Base-by-base conservation (phyloP, 2,888 invertebrate species). In the Plebejus melissa region DNA sequence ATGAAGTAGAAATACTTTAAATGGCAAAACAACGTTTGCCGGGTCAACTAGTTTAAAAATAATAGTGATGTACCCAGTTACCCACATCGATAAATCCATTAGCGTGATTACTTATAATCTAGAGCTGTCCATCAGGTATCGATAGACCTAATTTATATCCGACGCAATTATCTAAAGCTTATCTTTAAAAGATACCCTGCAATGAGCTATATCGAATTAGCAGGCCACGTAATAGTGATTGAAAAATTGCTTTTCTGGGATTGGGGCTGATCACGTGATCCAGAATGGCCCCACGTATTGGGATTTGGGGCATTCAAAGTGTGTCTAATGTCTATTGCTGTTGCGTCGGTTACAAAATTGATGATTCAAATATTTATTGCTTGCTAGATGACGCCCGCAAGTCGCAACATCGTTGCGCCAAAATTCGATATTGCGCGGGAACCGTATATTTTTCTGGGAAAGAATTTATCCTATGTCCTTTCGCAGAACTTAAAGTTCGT, bases 151-250 rank as follows among this genome's bases (percentile, higher is more conserved):
- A 89, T 91, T 88, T 88, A 89, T 87, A 79, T 79, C 80, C 78
- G 76, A 86, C 86, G 86, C 83, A 85, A 81, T 85, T 87, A 88
- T 87, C 87, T 87, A 85, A 83, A 83, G 89, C 88, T 91, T 91
- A 93, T 92, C 93, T 91, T 89, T 90, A 92, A 91, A 92, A 88
- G 90, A 91, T 93, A 91, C 87, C 85, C 83, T 83, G 28, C 71
- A 75, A 71, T 75, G 58, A 71, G 58, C 75, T 75, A 60, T 75
- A 71, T 75, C 32, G 71, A 60, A 75, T 75, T 75, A 75, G 60
- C 75, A 22, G 32, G 22, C 22, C 65, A 65, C 65, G 65, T 16
- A 65, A 65, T 65, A 65, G 65, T 36, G 65, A 65, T 65, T 36
- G 65, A 65, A 65, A 65, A 65, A 65, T 65, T 32, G 65, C 32